These are phyloP conservation scores for Drosophila anomalata DNA, from an alignment of 2,888 invertebrate genomes.

Conservation along the genomic window DNA sequence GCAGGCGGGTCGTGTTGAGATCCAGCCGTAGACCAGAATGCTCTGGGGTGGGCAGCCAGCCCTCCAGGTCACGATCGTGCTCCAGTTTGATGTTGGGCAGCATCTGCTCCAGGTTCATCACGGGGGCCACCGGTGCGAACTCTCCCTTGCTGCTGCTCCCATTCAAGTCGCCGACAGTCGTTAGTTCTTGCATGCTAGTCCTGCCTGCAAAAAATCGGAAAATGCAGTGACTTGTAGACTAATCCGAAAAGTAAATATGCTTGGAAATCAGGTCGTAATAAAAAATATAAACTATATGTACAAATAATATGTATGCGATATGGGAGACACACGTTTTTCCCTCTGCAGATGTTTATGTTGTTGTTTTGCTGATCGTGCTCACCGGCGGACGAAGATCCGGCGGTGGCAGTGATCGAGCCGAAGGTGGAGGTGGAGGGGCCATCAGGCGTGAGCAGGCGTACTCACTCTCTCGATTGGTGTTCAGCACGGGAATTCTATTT, in stretches of 20 bases:
- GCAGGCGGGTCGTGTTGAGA: conserved; percentile 68
- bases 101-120: conserved; percentile 30
- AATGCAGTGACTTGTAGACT: neutral
- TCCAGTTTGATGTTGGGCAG: conserved; percentile 67
- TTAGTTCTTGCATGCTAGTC: conserved; percentile 82
- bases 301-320: conserved; percentile 3
- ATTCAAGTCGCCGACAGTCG: conserved; percentile 46
- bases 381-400: conserved; percentile 47
- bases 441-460: neutral
- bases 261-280: conserved; percentile 1
- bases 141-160: conserved; percentile 34
- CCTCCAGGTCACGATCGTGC: conserved; percentile 52
- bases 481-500: conserved; percentile 69
- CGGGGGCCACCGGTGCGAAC: conserved; percentile 31
- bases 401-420: neutral
- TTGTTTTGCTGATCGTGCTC: conserved; percentile 24
- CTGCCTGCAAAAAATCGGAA: conserved; percentile 61
- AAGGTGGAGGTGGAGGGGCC: conserved; percentile 6
- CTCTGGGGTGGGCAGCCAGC: conserved; percentile 50
- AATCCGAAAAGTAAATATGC: conserved; percentile 9
- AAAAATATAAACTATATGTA: conserved; percentile 9
- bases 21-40: conserved; percentile 53
- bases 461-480: conserved; percentile 41
- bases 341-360: conserved; percentile 15
- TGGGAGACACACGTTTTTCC: conserved; percentile 28